Base-by-base conservation (phyloP, 2,888 invertebrate species). In the Caenorhabditis uteleia region DNA sequence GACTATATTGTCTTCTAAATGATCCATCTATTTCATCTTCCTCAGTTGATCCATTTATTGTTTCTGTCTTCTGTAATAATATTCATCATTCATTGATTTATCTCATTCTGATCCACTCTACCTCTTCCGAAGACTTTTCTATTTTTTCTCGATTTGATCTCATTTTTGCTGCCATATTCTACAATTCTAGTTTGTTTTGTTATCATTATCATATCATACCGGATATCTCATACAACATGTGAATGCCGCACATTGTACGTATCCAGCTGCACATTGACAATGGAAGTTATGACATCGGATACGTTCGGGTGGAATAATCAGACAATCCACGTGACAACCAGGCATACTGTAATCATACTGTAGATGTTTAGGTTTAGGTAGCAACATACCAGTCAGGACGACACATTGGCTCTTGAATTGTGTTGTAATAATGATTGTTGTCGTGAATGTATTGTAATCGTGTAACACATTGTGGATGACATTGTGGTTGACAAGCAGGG, bases 241-340 rank as follows among this genome's bases (percentile, higher is more conserved):
- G 48, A 67, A 66, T 8, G 67, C 60, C 7, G 68, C 61, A 34
- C 72, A 72, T 46, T 60, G 59, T 10, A 55, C 43, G 49, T 72
- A 72, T 1, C 66, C 72, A 16, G 67, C 59, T 2, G 56, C 34
- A 47, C 72, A 69, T 20, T 57, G 58, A 39, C 72, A 72, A 12
- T 62, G 49, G 36, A 57, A 69, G 18, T 48, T 56, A 20, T 48
- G 46, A 33, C 72, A 72, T 18, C 66, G 43, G 27, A 69, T 50
- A 38, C 46, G 43, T 39, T 58, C 56, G 10, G 72, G 72, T 27
- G 72, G 72, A 46, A 72, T 56, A 7, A 72, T 72, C 2, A 72
- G 49, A 34, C 72, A 72, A 42, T 72, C 72, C 33, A 72, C 68
- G 47, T 72, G 72, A 45, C 72, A 72, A 0, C 58, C 48, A 2